These are phyloP conservation scores for Mobula hypostoma DNA, from an alignment of 2,113 vertebrate species.

Conservation along the genomic window DNA sequence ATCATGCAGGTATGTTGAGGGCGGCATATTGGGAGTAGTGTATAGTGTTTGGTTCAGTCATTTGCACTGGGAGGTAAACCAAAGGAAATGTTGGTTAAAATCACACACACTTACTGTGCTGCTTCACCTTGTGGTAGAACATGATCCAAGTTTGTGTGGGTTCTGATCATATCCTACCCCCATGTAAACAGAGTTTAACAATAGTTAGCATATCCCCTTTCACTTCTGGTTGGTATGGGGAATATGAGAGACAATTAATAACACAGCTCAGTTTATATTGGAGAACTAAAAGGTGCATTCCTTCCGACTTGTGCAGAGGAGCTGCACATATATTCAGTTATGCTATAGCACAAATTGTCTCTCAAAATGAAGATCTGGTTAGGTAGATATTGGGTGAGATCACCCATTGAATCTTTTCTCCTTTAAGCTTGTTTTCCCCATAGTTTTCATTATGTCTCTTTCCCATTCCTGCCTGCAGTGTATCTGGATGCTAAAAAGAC, in stretches of 20 bases:
- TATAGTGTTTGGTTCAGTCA: background rate
- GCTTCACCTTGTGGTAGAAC: background rate
- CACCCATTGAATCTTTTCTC: background rate
- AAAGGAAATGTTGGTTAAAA: constrained; percentile 4
- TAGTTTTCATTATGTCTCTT: background rate
- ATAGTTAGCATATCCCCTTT: background rate
- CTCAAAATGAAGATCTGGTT: background rate
- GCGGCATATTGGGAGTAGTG: background rate
- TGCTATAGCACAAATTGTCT: background rate
- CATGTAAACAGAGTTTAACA: background rate
- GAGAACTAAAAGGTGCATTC: background rate
- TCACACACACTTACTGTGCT: background rate
- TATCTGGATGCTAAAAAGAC: background rate
- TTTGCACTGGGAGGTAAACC: background rate
- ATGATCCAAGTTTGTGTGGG: background rate
- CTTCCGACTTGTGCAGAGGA: background rate
- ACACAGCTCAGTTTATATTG: background rate
- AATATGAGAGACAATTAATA: background rate
- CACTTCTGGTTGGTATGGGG: background rate
- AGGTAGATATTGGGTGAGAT: background rate
- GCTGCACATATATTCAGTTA: background rate
- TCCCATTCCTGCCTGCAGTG: background rate
- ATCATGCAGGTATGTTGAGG: constrained; percentile 29
- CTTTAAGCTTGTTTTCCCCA: background rate
- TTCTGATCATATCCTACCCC: constrained; percentile 10